Percentiles rank a stretch among this genome's conserved stretches.
phyloP scores from a whole-genome alignment of 2,113 vertebrate genomes.

The Nycticebus coucang region DNA sequence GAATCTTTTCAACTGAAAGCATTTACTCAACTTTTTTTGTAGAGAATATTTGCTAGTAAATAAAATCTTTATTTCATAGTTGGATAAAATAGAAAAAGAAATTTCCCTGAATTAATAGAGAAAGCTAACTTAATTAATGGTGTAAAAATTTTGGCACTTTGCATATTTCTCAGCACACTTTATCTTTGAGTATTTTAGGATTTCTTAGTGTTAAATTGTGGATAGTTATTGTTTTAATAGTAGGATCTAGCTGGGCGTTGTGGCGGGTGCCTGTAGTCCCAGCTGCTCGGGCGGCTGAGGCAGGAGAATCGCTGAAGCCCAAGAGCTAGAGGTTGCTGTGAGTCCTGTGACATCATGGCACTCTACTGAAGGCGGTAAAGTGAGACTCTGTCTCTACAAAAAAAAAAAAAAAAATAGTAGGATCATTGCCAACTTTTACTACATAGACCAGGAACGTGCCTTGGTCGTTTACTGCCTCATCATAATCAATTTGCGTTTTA shows the following conservation, averaged over 20 bases:
- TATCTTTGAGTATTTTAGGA: slow-evolving; percentile 17
- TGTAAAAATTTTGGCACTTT: slow-evolving; percentile 30
- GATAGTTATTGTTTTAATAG: slow-evolving; percentile 39
- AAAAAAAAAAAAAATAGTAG: no score
- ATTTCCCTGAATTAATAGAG: not conserved
- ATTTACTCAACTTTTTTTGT: slow-evolving; percentile 27
- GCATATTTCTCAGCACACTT: slow-evolving; percentile 20
- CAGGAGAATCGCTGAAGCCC: no score
- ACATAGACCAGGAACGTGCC: not conserved
- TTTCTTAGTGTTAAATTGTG: not conserved
- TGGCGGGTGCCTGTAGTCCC: no score
- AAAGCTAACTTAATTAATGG: not conserved
- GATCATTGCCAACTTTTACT: slow-evolving; percentile 14
- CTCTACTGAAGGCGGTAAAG: no score
- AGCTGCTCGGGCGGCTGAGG: no score
- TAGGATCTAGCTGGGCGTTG: no score
- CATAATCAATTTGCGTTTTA: slow-evolving; percentile 48
- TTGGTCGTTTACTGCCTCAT: not conserved
- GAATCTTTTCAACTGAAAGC: slow-evolving; percentile 23
- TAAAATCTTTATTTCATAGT: slow-evolving; percentile 52
- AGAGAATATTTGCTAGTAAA: slow-evolving; percentile 42
- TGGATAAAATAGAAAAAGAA: not conserved
- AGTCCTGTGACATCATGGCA: no score
- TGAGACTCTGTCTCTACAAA: no score
- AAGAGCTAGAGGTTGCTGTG: no score